A percentile compares a stretch with the other conserved stretches of the same genome.
Conservation (phyloP, 2,797 vertebrate genomes). For the Decapterus maruadsi region DNA sequence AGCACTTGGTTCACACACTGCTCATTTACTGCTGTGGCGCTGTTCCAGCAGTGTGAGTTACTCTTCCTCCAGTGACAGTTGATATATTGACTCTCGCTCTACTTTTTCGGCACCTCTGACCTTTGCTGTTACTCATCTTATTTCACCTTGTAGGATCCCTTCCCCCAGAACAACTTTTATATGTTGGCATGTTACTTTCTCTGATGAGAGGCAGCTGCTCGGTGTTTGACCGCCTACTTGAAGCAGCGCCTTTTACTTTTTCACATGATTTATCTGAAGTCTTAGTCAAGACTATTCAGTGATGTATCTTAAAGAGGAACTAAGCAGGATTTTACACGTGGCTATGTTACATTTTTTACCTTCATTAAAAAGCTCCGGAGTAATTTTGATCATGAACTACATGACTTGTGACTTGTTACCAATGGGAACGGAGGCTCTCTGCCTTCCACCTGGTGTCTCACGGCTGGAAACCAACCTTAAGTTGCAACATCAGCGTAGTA, state of each 20-base stretch:
- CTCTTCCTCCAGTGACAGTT: not conserved
- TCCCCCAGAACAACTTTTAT: too few relatives aligned
- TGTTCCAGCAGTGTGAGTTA: constrained; percentile 33
- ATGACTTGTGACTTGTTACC: too few relatives aligned
- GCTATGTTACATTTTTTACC: too few relatives aligned
- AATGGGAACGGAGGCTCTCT: too few relatives aligned
- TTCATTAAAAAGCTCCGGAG: too few relatives aligned
- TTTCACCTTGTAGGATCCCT: constrained; percentile 21
- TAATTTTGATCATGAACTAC: too few relatives aligned
- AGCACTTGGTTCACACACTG: constrained; percentile 4
- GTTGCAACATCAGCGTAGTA: too few relatives aligned
- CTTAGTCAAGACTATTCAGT: too few relatives aligned
- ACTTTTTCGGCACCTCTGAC: constrained; percentile 29
- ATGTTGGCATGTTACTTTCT: constrained; percentile 21
- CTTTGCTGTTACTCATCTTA: constrained; percentile 25
- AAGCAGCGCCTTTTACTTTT: not conserved
- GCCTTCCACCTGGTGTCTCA: too few relatives aligned
- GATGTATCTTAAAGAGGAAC: too few relatives aligned
- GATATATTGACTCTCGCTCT: constrained; percentile 29
- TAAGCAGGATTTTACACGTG: too few relatives aligned
- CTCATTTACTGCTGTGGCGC: constrained; percentile 24
- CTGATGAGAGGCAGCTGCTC: constrained; percentile 30
- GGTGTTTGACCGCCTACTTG: constrained; percentile 23
- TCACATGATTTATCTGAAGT: not conserved
- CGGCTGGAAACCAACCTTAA: too few relatives aligned